Percentiles rank a stretch among this genome's conserved stretches.
Evolutionary conservation across 2,888 invertebrate species (phyloP).

Genomic region (Eupeodes latifasciatus): DNA sequence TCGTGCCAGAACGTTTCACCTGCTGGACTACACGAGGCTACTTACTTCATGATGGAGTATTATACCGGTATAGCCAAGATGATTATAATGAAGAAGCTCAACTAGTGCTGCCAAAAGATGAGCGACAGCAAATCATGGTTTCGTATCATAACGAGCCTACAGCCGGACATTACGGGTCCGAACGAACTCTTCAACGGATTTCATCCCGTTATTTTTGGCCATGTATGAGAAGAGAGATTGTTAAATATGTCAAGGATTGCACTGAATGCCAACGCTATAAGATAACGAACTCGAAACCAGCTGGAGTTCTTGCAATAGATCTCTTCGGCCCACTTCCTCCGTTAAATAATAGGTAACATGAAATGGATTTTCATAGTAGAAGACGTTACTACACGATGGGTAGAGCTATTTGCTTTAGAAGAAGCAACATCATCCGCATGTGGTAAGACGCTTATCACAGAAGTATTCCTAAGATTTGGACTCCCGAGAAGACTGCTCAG

Average conservation of each 20-base stretch:
- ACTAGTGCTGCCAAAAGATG: too few species aligned
- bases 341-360: slow-evolving; percentile 38
- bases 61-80: too few species aligned
- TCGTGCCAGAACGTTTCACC: not conserved
- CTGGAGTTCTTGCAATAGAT: slow-evolving; percentile 66
- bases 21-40: not conserved
- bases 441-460: slow-evolving; percentile 78
- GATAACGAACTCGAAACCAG: slow-evolving; percentile 67
- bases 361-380: slow-evolving; percentile 78
- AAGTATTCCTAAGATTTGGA: slow-evolving; percentile 81
- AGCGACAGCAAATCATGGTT: too few species aligned
- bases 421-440: slow-evolving; percentile 78
- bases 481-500: slow-evolving; percentile 79
- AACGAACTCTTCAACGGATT: slow-evolving; percentile 57
- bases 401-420: slow-evolving; percentile 79
- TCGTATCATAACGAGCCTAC: slow-evolving; percentile 26
- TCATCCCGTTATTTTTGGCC: slow-evolving; percentile 66
- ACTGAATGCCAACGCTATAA: slow-evolving; percentile 67
- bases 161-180: slow-evolving; percentile 66
- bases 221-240: slow-evolving; percentile 63
- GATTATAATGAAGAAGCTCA: slow-evolving; percentile 68
- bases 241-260: slow-evolving; percentile 34
- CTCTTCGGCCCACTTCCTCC: slow-evolving; percentile 35
- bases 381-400: slow-evolving; percentile 78
- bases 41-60: too few species aligned